Base-by-base conservation (phyloP, 2,888 invertebrate species). In the Cotesia congregata region DNA sequence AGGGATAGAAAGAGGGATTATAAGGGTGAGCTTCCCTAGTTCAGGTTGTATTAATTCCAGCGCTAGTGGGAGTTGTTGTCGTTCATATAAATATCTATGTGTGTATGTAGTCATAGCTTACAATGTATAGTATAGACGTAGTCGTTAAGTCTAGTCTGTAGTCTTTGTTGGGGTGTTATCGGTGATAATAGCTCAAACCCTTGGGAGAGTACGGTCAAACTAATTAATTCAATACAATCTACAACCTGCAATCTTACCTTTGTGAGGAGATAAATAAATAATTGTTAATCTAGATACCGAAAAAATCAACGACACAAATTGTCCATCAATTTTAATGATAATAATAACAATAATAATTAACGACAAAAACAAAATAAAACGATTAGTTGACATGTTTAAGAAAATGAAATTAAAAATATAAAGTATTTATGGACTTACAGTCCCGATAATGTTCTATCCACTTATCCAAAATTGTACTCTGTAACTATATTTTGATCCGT, bases 181-280 rank as follows among this genome's bases (percentile, higher is more conserved):
- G 67, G 67, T 67, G 67, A 74, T 74, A 74, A 67, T 74, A 17
- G 67, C 41, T 38, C 67, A 62, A 64, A 15, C 62, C 74, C 74
- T 69, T 61, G 60, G 68, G 61, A n/a, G 40, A n/a, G 40, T 39
- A 74, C 68, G 62, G 38, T 74, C 74, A 40, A 50, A 17, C 68
- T 68, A 74, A 74, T 74, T 74, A 74, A 74, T 74, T 74, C 60
- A 74, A 68, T 60, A 74, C 68, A 68, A 62, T 74, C 59, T 73
- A 67, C 65, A 65, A 65, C 59, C 67, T 65, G 50, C 50, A 50
- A 50, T 50, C 50, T 50, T 50, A 50, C 12, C 50, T 50, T 12
- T 12, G 3, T 12, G 50, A 50, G 41, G 17, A 39, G 17, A 70
- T 17, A 67, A 70, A 70, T 70, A 50, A 38, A 70, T 41, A 70